These are phyloP conservation scores for Protobothrops flavoviridis DNA, from an alignment of 2,113 vertebrate genomes.

Conservation along the genomic window DNA sequence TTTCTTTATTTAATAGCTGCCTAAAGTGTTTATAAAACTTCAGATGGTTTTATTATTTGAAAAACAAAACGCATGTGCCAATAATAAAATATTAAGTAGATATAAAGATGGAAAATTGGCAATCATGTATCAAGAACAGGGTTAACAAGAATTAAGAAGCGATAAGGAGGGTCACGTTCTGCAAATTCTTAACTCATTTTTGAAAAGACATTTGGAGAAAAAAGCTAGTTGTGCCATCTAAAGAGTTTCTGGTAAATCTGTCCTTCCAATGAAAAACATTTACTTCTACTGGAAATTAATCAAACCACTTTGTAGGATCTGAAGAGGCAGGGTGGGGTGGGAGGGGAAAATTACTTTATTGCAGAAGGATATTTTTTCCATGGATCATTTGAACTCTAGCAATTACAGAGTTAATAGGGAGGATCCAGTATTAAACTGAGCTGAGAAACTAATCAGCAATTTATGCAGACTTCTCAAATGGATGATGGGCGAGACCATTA, in stretches of 20 bases:
- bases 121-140: not conserved
- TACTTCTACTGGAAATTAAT: not conserved
- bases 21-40: not conserved
- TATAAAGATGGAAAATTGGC: not conserved
- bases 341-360: not conserved
- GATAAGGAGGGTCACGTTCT: not conserved
- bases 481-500: not conserved
- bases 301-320: not conserved
- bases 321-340: not conserved
- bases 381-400: not conserved
- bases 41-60: not conserved
- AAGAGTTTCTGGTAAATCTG: not conserved
- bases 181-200: not conserved
- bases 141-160: not conserved
- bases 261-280: not conserved
- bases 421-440: not conserved
- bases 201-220: not conserved
- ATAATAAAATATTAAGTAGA: not conserved
- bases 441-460: not conserved
- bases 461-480: not conserved
- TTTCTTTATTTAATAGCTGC: not conserved
- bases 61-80: not conserved
- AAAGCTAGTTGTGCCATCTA: not conserved
- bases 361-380: not conserved
- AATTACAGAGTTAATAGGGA: not conserved